Base-by-base conservation (phyloP, 2,888 invertebrate genomes). In the Cataglyphis albicans region DNA sequence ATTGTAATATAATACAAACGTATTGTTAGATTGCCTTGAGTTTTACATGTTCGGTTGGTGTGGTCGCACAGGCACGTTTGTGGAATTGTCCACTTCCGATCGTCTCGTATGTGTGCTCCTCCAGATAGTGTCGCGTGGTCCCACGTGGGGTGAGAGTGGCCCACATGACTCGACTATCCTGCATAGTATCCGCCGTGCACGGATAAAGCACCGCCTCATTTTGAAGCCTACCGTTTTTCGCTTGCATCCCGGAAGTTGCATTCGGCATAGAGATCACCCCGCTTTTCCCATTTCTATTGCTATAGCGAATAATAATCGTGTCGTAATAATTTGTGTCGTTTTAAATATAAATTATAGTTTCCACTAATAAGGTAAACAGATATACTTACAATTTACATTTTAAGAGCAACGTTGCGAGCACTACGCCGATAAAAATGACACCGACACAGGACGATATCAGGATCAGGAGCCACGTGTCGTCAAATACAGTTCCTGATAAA, bases 391-490 rank as follows among this genome's bases (percentile, higher is more conserved):
- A 97, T 96, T 98, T 96, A 94, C 98, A 98, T 94, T 97, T 97
- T 86, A 98, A 96, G 73, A 98, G 95, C 92, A 98, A 97, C 81
- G 98, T 95, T 0, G 98, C 97, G 52, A 98, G 95, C 32, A 98
- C 95, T 3, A 97, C 97, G 18, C 97, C 98, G 73, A 98, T 95
- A 87, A 98, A 96, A 55, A 98, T 96, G 25, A 98, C 97, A 4
- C 97, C 97, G 88, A 98, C 96, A 92, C 97, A 97, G 81, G 97
- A 97, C 0, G 97, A 97, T 91, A 98, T 97, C 84, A 98, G 94
- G 61, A 98, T 97, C 87, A 98, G 95, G 74, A 98, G 96, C 98
- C 98, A 98, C 0, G 98, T 97, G 93, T 98, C 97, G 89, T 98
- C 98, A 72, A 96, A 96, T 61, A 94, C 92, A 15, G 94, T 94